Percentiles rank a stretch among this genome's conserved stretches.
Evolutionary conservation across 1,140 invertebrate genomes (phyloP).

Genomic region (Pseudomyrmex gracilis): DNA sequence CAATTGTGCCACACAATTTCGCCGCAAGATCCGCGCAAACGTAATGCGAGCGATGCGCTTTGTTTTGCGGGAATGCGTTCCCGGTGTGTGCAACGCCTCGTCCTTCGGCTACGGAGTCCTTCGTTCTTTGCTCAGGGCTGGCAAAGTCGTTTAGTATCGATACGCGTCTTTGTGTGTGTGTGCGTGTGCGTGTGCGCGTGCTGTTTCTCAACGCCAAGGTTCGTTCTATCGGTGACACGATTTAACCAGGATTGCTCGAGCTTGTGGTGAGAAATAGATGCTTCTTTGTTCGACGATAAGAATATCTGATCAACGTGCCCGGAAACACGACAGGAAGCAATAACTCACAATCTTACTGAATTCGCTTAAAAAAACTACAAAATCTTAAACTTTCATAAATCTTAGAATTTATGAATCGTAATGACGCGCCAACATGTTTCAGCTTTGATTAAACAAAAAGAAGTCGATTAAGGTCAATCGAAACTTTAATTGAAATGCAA

Average conservation of each 20-base stretch:
- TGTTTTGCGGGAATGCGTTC: constrained; percentile 72
- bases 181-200: background rate
- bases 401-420: no score
- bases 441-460: background rate
- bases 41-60: constrained; percentile 48
- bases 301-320: background rate
- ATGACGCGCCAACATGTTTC: background rate
- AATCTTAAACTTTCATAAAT: no score
- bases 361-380: no score
- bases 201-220: constrained; percentile 22
- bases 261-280: background rate
- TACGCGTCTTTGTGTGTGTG: constrained; percentile 29
- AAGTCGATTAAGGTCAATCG: background rate
- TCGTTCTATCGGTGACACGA: constrained; percentile 34
- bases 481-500: background rate
- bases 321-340: background rate
- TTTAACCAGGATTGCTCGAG: constrained; percentile 16
- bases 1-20: background rate
- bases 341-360: no score
- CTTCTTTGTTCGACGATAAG: background rate
- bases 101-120: constrained; percentile 78
- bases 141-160: constrained; percentile 63
- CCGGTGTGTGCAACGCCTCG: constrained; percentile 50
- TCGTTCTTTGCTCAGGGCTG: constrained; percentile 78
- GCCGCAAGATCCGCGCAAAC: background rate